A percentile compares a stretch with the other conserved stretches of the same genome.
phyloP scores from a whole-genome alignment of 2,113 vertebrate genomes.

The Mus spicilegus region DNA sequence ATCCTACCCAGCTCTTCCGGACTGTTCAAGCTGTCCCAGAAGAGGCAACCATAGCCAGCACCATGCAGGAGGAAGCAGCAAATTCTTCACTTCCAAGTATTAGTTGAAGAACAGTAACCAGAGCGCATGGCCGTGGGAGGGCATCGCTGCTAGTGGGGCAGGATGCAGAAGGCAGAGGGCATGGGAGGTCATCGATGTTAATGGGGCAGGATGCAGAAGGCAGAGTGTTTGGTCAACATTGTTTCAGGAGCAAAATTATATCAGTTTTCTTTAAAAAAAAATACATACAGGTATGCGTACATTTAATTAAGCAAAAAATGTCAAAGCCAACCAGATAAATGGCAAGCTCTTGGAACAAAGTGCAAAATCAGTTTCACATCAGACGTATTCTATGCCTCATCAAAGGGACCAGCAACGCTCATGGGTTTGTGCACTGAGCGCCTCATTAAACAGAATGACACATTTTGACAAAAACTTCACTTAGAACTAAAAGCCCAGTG shows the following conservation, averaged over 20 bases:
- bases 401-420: not conserved
- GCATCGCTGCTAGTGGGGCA: not conserved
- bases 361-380: not conserved
- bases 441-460: not conserved
- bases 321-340: not conserved
- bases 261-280: not conserved
- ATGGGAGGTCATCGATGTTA: not conserved
- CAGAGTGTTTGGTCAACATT: conserved; percentile 27
- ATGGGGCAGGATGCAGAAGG: conserved; percentile 25
- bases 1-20: conserved; percentile 93
- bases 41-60: conserved; percentile 84
- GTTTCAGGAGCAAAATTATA: not conserved
- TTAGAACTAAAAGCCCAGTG: not conserved
- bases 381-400: not conserved
- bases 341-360: not conserved
- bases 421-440: not conserved
- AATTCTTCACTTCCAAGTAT: conserved; percentile 85
- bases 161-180: no score
- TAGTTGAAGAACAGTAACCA: conserved; percentile 80
- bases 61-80: conserved; percentile 84
- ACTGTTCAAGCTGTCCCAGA: conserved; percentile 91
- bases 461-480: not conserved
- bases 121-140: not conserved
- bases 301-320: conserved; percentile 47
- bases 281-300: not conserved